phyloP scores from a whole-genome alignment of 1,140 invertebrate genomes.

The Sycophila sp. region DNA sequence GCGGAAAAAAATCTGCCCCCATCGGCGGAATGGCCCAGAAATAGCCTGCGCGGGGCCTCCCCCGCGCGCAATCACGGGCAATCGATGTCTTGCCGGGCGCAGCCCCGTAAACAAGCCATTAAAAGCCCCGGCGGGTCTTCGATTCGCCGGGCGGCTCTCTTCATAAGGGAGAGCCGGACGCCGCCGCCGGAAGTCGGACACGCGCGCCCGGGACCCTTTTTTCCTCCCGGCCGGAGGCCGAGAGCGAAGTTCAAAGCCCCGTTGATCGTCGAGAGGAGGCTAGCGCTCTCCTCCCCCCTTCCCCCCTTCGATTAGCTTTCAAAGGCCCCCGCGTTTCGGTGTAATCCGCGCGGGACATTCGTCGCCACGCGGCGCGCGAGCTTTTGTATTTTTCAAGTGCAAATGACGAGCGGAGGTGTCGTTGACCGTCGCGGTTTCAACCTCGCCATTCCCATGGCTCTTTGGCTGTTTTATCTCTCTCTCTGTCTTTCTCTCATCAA shows the following conservation, averaged over 20 bases:
- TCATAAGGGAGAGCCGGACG: conserved; percentile 27
- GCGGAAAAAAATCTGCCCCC: too few species aligned
- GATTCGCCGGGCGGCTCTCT: conserved; percentile 9
- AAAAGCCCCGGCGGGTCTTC: background rate
- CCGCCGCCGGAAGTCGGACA: conserved; percentile 44
- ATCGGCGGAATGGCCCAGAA: too few species aligned
- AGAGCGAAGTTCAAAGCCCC: conserved; percentile 54
- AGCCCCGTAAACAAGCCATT: conserved; percentile 23
- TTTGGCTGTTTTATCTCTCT: too few species aligned
- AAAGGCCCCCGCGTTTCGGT: conserved; percentile 47
- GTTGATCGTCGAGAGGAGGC: conserved; percentile 33
- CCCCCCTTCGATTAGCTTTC: conserved; percentile 39
- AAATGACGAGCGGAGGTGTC: background rate
- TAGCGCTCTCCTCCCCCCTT: conserved; percentile 3
- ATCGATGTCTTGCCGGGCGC: conserved; percentile 3
- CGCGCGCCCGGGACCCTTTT: conserved; percentile 44
- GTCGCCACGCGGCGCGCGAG: background rate
- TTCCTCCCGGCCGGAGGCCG: conserved; percentile 9
- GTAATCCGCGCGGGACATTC: too few species aligned
- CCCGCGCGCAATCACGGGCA: background rate
- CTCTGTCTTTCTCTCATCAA: too few species aligned
- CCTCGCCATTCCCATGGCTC: conserved; percentile 29
- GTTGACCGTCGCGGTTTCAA: conserved; percentile 1
- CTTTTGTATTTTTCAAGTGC: conserved; percentile 3
- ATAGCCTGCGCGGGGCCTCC: too few species aligned